Conservation (phyloP, 1,140 invertebrate genomes). For the Drosophila cardini region DNA sequence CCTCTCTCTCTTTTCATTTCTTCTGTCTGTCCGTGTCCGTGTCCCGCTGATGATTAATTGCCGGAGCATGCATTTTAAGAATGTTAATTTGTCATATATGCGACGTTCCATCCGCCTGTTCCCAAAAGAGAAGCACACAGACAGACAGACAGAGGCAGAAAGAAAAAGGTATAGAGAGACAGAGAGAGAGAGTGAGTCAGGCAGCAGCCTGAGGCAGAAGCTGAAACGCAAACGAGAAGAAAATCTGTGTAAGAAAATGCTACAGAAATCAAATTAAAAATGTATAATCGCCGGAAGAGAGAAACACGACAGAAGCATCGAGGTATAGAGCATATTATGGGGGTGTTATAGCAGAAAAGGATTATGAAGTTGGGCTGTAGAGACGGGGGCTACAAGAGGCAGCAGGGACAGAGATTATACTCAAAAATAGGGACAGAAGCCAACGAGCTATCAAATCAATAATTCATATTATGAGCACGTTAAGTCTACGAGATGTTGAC, state of each 20-base stretch:
- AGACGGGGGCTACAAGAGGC: background rate
- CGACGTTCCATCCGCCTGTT: constrained; percentile 50
- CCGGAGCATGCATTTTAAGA: constrained; percentile 69
- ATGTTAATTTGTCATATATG: constrained; percentile 81
- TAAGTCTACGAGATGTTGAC: constrained; percentile 34
- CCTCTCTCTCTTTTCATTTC: too few species aligned
- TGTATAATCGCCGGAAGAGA: constrained; percentile 73
- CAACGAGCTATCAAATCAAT: constrained; percentile 75
- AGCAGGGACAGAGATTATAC: background rate
- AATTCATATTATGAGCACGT: constrained; percentile 77
- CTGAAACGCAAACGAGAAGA: background rate
- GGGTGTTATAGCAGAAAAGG: background rate
- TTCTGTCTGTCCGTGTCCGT: too few species aligned
- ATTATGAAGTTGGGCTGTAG: constrained; percentile 7
- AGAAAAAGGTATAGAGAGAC: background rate
- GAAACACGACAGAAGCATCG: background rate
- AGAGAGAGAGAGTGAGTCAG: background rate
- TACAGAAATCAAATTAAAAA: constrained; percentile 80
- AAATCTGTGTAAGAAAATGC: constrained; percentile 41
- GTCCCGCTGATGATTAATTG: constrained; percentile 69
- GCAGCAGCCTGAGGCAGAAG: background rate
- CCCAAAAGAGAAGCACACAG: constrained; percentile 35
- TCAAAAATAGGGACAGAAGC: constrained; percentile 17
- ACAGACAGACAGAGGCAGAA: constrained; percentile 1
- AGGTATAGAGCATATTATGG: background rate